Conservation (phyloP, 2,888 invertebrate species). For the Laothoe populi region DNA sequence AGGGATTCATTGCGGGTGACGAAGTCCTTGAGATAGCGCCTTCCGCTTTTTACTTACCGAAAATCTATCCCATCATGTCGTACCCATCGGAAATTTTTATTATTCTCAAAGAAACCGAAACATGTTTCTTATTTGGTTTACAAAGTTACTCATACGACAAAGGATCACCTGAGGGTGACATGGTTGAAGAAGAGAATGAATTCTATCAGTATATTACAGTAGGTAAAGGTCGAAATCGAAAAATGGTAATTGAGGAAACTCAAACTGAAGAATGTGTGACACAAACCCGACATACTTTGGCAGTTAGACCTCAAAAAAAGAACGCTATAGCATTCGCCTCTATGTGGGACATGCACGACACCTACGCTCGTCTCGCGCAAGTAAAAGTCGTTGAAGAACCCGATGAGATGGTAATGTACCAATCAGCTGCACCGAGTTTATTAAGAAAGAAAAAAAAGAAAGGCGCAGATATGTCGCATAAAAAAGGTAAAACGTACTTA, state of each 20-base stretch:
- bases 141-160: slow-evolving; percentile 86
- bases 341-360: slow-evolving; percentile 92
- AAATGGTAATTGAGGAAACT: slow-evolving; percentile 87
- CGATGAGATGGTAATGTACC: slow-evolving; percentile 78
- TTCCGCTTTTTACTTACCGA: slow-evolving; percentile 72
- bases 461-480: slow-evolving; percentile 26
- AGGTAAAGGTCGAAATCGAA: slow-evolving; percentile 88
- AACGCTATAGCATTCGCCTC: slow-evolving; percentile 88
- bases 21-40: slow-evolving; percentile 64
- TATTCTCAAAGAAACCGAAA: slow-evolving; percentile 88
- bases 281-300: slow-evolving; percentile 87
- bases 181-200: slow-evolving; percentile 86
- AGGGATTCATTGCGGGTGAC: slow-evolving; percentile 54
- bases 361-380: slow-evolving; percentile 80
- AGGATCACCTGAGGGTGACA: slow-evolving; percentile 83
- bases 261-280: slow-evolving; percentile 87
- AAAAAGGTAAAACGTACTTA: slow-evolving; percentile 55
- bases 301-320: slow-evolving; percentile 79
- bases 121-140: slow-evolving; percentile 86
- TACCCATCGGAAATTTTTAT: slow-evolving; percentile 86
- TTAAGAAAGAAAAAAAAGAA: slow-evolving; percentile 61
- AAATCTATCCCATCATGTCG: slow-evolving; percentile 55
- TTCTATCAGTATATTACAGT: slow-evolving; percentile 87
- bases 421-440: slow-evolving; percentile 61
- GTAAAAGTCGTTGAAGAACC: slow-evolving; percentile 56